These are phyloP conservation scores for Drosophila mercatorum DNA, from an alignment of 2,888 invertebrate genomes.

Conservation along the genomic window DNA sequence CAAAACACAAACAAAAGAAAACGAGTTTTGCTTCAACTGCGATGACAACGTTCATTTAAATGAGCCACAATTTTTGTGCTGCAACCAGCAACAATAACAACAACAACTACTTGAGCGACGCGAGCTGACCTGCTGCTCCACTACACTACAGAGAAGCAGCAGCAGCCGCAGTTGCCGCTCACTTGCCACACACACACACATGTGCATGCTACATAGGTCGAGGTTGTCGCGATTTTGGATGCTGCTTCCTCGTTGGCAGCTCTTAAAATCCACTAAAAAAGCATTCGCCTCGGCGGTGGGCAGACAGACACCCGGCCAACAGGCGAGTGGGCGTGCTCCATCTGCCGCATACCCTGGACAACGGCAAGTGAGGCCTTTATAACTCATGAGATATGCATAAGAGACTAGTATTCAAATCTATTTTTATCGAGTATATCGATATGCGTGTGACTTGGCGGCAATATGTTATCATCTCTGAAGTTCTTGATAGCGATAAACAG, in stretches of 20 bases:
- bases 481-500: too few species aligned
- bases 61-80: slow-evolving; percentile 29
- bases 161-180: slow-evolving; percentile 20
- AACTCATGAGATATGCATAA: too few species aligned
- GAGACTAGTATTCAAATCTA: too few species aligned
- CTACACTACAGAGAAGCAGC: slow-evolving; percentile 47
- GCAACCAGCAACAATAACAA: slow-evolving; percentile 9
- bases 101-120: slow-evolving; percentile 1
- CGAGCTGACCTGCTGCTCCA: slow-evolving; percentile 61
- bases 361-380: too few species aligned
- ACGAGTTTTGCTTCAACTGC: slow-evolving; percentile 37
- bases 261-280: slow-evolving; percentile 15
- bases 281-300: not conserved
- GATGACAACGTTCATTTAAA: slow-evolving; percentile 46
- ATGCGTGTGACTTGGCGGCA: too few species aligned
- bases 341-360: not conserved
- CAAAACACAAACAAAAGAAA: slow-evolving; percentile 7
- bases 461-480: too few species aligned
- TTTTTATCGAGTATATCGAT: too few species aligned
- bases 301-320: not conserved
- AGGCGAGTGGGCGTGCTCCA: not conserved
- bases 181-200: slow-evolving; percentile 25
- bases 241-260: slow-evolving; percentile 53
- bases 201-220: slow-evolving; percentile 39
- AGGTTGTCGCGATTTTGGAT: slow-evolving; percentile 55